Evolutionary conservation across 2,888 invertebrate species (phyloP), one percentile per base, ranked within the genome.

Genomic region (Germaria angustata): DNA sequence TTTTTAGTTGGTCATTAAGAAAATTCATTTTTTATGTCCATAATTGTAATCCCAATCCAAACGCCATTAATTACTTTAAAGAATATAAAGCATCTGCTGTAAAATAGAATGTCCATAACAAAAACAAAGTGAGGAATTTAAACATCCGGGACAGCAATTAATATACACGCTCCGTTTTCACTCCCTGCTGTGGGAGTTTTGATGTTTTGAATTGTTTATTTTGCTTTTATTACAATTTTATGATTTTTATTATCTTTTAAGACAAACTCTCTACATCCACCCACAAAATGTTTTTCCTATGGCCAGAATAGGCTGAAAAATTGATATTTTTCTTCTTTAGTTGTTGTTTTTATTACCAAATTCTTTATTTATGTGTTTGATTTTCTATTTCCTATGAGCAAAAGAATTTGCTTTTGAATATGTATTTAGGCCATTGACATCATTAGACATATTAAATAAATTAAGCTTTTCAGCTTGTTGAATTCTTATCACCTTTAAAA

Each of bases 351-450:
- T 41, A 15, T 15, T 41, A 7, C 15, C 41, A 41, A 46, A 46
- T 46, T 20, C 2, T 20, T 3, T 46, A 20, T 46, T 46, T 46
- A 20, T 46, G 7, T 20, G 28, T 28, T 63, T 32, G n/a, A n/a
- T n/a, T 20, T 46, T 20, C 20, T 11, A 32, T 63, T 49, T 49
- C 13, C 34, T 15, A 34, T 17, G 5, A 34, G 34, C 5, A 8
- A n/a, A 8, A 32, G 13, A 41, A 69, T 20, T 39, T 44, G 2
- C 41, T 69, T 32, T 44, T 5, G 34, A 55, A 44, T 69, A 69
- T 69, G n/a, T n/a, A n/a, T n/a, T 55, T 55, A 41, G 69, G 55
- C 55, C 69, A 55, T 20, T 20, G n/a, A n/a, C n/a, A n/a, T n/a
- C n/a, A n/a, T n/a, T n/a, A 68, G 15, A 6, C 32, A 13, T 28